A percentile compares a stretch with the other conserved stretches of the same genome.
Conservation (phyloP, 2,113 vertebrate species). For the Gasterosteus nipponicus region DNA sequence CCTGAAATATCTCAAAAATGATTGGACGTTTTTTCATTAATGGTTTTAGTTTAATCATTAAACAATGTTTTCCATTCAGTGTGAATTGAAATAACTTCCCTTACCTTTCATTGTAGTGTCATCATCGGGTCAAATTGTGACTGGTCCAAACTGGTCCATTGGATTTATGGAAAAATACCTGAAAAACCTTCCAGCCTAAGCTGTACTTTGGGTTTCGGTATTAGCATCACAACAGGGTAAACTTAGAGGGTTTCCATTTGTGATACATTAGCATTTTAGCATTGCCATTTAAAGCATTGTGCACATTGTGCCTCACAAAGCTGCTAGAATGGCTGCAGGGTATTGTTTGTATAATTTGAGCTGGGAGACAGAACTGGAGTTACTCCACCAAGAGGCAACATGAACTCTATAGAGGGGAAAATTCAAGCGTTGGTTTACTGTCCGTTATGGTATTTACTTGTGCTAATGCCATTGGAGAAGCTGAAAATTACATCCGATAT, state of each 20-base stretch:
- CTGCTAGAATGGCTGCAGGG: not conserved
- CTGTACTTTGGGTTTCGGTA: not conserved
- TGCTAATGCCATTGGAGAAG: slow-evolving; percentile 51
- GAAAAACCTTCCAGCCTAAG: not conserved
- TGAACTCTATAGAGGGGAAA: slow-evolving; percentile 8
- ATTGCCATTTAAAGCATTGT: not conserved
- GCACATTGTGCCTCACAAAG: not conserved
- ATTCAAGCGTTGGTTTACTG: slow-evolving; percentile 26
- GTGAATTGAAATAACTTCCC: not conserved
- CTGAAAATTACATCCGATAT: slow-evolving; percentile 46
- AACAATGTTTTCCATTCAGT: too few relatives aligned
- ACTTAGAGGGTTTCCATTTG: not conserved
- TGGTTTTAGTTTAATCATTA: not conserved
- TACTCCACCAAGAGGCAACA: slow-evolving; percentile 4
- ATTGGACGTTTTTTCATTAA: not conserved
- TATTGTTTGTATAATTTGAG: too few relatives aligned
- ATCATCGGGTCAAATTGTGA: not conserved
- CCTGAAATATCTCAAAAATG: not conserved
- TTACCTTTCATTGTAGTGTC: not conserved
- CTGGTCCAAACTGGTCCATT: not conserved
- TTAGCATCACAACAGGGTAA: not conserved
- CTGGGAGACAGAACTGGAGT: not conserved
- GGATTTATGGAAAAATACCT: not conserved
- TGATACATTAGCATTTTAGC: not conserved
- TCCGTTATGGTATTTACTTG: slow-evolving; percentile 28